Conservation (phyloP, 2,113 vertebrate genomes). For the Microcebus lehilahytsara region DNA sequence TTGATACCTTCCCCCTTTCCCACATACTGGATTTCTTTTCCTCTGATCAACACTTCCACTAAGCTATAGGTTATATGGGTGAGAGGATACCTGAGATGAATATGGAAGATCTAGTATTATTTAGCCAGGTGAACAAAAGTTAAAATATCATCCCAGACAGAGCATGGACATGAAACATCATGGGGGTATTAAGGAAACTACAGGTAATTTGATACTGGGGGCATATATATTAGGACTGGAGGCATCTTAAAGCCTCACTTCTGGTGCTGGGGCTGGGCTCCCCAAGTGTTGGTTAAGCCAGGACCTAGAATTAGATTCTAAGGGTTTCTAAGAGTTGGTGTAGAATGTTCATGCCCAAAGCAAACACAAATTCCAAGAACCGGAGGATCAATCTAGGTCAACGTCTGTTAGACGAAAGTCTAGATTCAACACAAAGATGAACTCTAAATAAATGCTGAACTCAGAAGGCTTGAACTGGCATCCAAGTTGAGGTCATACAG, state of each 20-base stretch:
- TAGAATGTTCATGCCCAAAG: neutral
- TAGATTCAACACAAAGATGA: neutral
- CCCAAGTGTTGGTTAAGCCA: neutral
- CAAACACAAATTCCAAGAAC: neutral
- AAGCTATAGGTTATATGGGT: neutral
- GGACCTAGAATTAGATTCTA: neutral
- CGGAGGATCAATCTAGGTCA: neutral
- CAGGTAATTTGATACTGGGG: neutral
- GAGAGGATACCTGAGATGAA: neutral
- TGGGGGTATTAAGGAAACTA: neutral
- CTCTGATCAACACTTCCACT: neutral
- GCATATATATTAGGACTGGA: neutral
- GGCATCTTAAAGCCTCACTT: neutral
- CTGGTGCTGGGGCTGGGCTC: neutral
- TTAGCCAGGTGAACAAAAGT: neutral
- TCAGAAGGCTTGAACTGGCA: neutral
- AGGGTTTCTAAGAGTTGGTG: neutral
- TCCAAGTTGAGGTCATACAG: neutral
- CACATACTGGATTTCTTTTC: neutral
- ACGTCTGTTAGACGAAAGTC: neutral
- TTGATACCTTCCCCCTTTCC: neutral
- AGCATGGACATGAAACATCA: neutral
- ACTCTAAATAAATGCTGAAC: neutral
- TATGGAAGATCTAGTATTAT: neutral
- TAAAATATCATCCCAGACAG: neutral